These are phyloP conservation scores for Pitta sordida DNA, from an alignment of 2,113 vertebrate genomes.

Conservation along the genomic window DNA sequence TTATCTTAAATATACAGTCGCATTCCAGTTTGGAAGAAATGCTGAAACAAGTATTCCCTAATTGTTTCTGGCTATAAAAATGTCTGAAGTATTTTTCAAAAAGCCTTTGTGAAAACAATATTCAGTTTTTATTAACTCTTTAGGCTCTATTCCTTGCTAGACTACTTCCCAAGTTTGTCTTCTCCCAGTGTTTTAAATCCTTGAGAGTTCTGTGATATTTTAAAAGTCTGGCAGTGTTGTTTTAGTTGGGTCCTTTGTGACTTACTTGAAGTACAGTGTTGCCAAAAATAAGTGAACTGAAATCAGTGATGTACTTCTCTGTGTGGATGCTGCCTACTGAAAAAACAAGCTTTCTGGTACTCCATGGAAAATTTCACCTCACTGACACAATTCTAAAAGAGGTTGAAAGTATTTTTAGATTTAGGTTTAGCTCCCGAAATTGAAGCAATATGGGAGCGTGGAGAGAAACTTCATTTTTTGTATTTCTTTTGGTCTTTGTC, in stretches of 20 bases:
- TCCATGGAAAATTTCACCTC: neutral
- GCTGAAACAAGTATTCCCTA: constrained; percentile 83
- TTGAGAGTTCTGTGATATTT: neutral
- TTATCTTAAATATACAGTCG: constrained; percentile 80
- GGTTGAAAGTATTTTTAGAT: neutral
- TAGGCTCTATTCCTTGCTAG: constrained; percentile 31
- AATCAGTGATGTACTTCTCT: neutral
- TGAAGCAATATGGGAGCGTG: neutral
- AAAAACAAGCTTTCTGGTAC: neutral
- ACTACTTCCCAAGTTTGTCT: constrained; percentile 6
- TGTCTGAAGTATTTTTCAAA: constrained; percentile 73
- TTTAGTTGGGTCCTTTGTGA: neutral
- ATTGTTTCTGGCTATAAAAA: constrained; percentile 81
- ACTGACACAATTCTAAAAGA: neutral
- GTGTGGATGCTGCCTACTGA: neutral
- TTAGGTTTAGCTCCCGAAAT: neutral
- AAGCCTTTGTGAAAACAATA: constrained; percentile 74
- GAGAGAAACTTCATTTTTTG: neutral
- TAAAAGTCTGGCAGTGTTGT: neutral
- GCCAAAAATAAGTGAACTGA: neutral
- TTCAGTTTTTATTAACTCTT: constrained; percentile 76
- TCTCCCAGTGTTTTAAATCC: constrained; percentile 21
- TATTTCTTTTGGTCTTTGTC: neutral
- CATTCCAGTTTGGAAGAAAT: constrained; percentile 74
- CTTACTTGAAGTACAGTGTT: neutral